Evolutionary conservation across 1,140 invertebrate species (phyloP).

Genomic region (Drosophila ohnishii): DNA sequence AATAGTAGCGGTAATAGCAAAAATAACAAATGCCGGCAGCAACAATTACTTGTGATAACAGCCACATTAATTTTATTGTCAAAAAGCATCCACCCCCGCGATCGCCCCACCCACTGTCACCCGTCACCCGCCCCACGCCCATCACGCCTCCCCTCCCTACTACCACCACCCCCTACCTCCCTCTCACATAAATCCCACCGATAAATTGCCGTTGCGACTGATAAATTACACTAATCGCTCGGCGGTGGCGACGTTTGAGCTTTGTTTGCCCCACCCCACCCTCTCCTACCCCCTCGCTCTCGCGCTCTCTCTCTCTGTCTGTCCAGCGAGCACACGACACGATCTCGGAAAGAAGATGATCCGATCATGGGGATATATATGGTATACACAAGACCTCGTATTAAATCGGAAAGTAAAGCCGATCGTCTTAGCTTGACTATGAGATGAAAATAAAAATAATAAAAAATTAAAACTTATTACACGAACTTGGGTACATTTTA

Average conservation of each 20-base stretch:
- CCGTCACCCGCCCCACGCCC: neutral
- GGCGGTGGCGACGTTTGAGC: slow-evolving; percentile 42
- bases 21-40: slow-evolving; percentile 24
- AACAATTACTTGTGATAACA: slow-evolving; percentile 75
- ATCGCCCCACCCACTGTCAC: neutral
- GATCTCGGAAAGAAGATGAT: slow-evolving; percentile 25
- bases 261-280: slow-evolving; percentile 24
- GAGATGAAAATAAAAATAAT: neutral
- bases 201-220: slow-evolving; percentile 61
- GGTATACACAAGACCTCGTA: neutral
- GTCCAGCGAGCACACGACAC: slow-evolving; percentile 8
- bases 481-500: too few relatives aligned
- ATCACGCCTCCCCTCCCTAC: neutral
- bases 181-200: neutral
- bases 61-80: slow-evolving; percentile 68
- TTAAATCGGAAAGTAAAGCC: neutral
- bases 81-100: slow-evolving; percentile 53
- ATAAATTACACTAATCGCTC: slow-evolving; percentile 73
- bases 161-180: neutral
- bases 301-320: neutral
- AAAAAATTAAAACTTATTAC: neutral
- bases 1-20: slow-evolving; percentile 33
- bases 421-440: neutral
- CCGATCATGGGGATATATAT: slow-evolving; percentile 14
- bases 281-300: neutral